Conservation (phyloP, 2,797 vertebrate genomes). For the Enteromius viviparus region DNA sequence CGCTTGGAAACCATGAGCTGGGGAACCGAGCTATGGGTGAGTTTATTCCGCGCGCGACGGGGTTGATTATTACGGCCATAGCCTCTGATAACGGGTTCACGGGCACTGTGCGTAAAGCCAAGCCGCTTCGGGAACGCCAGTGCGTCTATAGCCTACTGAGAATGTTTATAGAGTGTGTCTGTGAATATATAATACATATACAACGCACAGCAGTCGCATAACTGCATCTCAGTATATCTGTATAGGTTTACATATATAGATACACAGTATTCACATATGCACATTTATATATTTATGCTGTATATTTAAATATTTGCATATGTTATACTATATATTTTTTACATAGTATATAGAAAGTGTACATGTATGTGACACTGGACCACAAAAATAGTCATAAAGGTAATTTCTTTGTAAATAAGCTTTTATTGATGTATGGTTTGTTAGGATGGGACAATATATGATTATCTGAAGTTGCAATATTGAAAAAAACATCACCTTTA, state of each 20-base stretch:
- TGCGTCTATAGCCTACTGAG: neutral
- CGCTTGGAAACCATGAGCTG: constrained; percentile 83
- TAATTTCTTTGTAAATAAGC: neutral
- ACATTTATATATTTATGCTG: neutral
- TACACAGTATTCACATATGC: neutral
- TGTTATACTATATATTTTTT: neutral
- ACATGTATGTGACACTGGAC: neutral
- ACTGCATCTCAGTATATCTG: neutral
- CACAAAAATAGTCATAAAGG: neutral
- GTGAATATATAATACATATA: neutral
- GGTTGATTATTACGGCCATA: constrained; percentile 29
- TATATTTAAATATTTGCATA: neutral
- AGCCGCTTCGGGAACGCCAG: neutral
- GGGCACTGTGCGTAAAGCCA: neutral
- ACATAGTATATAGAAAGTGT: neutral
- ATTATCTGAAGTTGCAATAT: neutral
- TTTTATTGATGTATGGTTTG: neutral
- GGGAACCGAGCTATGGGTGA: constrained; percentile 85
- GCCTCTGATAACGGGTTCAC: constrained; percentile 52
- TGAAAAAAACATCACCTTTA: neutral
- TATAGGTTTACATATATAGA: neutral
- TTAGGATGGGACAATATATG: neutral
- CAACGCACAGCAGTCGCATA: neutral
- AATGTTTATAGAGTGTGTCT: too few relatives aligned
- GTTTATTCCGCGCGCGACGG: constrained; percentile 47